phyloP scores from a whole-genome alignment of 2,113 vertebrate genomes.

The Prunella fulvescens region DNA sequence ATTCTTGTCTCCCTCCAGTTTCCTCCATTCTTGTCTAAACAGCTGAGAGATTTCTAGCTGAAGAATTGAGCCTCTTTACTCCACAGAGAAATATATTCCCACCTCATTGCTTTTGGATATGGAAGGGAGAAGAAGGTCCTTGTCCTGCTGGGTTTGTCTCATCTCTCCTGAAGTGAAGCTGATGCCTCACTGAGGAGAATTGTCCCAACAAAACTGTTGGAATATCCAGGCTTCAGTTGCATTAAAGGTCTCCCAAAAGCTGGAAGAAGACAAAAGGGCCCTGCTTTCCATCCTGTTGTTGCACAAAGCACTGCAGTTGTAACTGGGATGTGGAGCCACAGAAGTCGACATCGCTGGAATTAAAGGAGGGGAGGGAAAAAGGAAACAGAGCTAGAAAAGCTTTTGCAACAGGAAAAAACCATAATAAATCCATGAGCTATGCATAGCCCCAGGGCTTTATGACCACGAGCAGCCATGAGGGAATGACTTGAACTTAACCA shows the following conservation, averaged over 20 bases:
- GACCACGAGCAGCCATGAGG: slow-evolving; percentile 72
- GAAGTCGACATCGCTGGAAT: slow-evolving; percentile 47
- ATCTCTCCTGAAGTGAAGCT: neutral
- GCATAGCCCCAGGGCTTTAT: slow-evolving; percentile 71
- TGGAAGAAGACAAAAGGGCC: neutral
- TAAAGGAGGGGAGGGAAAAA: slow-evolving; percentile 34
- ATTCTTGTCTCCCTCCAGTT: neutral
- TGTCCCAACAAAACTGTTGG: neutral
- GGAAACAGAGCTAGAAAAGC: slow-evolving; percentile 48
- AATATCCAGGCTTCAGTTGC: neutral
- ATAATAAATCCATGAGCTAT: slow-evolving; percentile 78
- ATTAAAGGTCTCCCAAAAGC: neutral
- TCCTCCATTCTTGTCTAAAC: neutral
- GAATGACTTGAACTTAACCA: slow-evolving; percentile 79
- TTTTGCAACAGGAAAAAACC: slow-evolving; percentile 71
- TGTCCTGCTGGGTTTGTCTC: neutral
- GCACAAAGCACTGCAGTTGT: neutral
- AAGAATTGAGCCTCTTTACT: neutral
- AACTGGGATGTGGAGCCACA: neutral
- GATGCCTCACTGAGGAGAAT: neutral
- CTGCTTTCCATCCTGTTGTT: neutral
- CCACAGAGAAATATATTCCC: neutral
- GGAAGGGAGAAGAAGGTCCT: neutral
- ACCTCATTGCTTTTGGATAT: neutral
- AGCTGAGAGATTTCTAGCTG: neutral